Evolutionary conservation across 30 jellyfish, hydroid and myxozoan genomes (phyloP), one percentile per base, ranked within the genome.

Genomic region (Aurelia sp.): DNA sequence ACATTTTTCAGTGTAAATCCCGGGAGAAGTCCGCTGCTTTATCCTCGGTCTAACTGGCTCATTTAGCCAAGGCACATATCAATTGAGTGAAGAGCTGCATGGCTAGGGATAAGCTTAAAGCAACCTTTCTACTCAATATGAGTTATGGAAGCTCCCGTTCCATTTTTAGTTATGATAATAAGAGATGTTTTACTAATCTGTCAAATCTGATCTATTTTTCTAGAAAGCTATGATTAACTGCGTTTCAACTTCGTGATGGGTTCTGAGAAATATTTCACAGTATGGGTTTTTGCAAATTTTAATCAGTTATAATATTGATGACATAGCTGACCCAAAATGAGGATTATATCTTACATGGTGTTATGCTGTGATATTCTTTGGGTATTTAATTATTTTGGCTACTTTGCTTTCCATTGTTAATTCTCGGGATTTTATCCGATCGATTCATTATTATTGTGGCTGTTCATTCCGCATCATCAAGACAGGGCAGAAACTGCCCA

Each of bases 201-300:
- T 18, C 31, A 57, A 76, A 10, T 74, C 66, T 41, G 62, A 61
- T 76, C 86, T 60, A 76, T 76, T 76, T 76, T 76, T 61, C 73
- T 76, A n/a, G 53, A 30, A 76, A 76, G 27, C 86, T 13, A 31
- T 8, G 53, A 17, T 19, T 13, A 35, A 76, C 76, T 76, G 86
- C 35, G 76, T 6, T 59, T 76, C 76, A 40, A n/a, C 61, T 57
- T 47, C 86, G 62, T 59, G 76, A 60, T 20, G 59, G 20, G 76
- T 30, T 35, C 20, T 59, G 66, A 66, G 21, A 30, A 18, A 18
- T 31, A 22, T 4, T 33, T 76, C 86, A 18, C 86, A 76, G 86
- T 74, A 76, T 53, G 67, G 23, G 76, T 59, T 62, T 50, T 76
- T 11, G n/a, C 82, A 76, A 27, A 27, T 31, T 10, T 30, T 58